Evolutionary conservation across 2,113 vertebrate species (phyloP).

Genomic region (Calyptommatus sinebrachiatus): DNA sequence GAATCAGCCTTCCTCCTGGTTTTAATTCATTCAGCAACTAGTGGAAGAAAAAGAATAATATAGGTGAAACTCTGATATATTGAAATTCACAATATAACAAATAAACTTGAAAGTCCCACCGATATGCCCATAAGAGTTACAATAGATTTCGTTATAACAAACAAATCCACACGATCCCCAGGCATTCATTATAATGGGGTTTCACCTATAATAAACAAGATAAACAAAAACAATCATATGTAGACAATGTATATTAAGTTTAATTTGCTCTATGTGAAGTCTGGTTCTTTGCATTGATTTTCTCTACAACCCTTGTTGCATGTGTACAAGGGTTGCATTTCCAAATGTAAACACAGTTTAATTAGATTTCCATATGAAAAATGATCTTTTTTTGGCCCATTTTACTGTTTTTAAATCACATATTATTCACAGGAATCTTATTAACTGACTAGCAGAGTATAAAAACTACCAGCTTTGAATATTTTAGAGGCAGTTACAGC

Average conservation of each 20-base stretch:
- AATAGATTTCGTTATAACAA: too few relatives aligned
- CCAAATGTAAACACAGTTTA: neutral
- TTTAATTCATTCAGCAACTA: constrained; percentile 88
- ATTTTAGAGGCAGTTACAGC: neutral
- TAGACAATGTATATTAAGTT: neutral
- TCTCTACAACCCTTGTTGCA: neutral
- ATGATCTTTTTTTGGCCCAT: neutral
- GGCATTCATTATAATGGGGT: too few relatives aligned
- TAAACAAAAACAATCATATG: neutral
- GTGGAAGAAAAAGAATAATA: neutral
- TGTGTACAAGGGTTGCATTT: too few relatives aligned
- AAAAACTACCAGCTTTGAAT: neutral
- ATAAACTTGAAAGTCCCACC: too few relatives aligned
- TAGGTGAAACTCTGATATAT: too few relatives aligned
- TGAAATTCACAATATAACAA: too few relatives aligned
- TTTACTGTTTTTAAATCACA: neutral
- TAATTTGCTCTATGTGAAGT: neutral
- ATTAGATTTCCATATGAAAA: neutral
- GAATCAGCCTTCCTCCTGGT: constrained; percentile 82
- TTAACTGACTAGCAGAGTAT: neutral
- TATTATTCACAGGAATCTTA: neutral
- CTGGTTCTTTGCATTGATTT: neutral
- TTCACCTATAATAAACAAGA: too few relatives aligned
- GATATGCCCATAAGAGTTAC: too few relatives aligned
- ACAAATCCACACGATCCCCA: too few relatives aligned